These are phyloP conservation scores for Capricornis sumatraensis DNA, from an alignment of 2,113 vertebrate species.

Conservation along the genomic window DNA sequence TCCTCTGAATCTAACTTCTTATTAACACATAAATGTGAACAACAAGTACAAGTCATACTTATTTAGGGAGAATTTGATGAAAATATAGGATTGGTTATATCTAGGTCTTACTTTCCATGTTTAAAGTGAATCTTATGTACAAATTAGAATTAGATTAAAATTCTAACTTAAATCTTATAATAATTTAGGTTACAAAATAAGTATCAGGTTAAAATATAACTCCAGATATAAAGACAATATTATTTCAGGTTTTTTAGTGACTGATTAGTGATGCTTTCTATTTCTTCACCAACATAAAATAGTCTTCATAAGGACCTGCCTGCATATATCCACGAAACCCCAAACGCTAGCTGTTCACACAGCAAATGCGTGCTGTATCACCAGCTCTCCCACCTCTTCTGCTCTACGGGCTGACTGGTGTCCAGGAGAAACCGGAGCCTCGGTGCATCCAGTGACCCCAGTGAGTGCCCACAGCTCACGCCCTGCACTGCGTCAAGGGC, in stretches of 20 bases:
- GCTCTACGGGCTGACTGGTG: background rate
- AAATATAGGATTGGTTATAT: background rate
- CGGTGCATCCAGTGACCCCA: background rate
- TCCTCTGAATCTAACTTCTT: background rate
- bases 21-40: background rate
- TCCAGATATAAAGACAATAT: background rate
- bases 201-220: background rate
- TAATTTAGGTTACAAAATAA: slow-evolving; percentile 6
- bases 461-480: background rate
- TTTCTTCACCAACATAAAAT: background rate
- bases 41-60: background rate
- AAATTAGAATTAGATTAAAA: background rate
- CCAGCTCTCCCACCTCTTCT: background rate
- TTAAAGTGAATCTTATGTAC: background rate
- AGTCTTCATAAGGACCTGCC: background rate
- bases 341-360: rapidly evolving
- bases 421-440: background rate
- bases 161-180: background rate
- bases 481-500: background rate
- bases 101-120: background rate
- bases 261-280: background rate
- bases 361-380: background rate
- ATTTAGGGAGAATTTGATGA: background rate
- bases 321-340: background rate
- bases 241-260: background rate